Conservation (phyloP, 2,888 invertebrate genomes). For the Aporophyla nigra region DNA sequence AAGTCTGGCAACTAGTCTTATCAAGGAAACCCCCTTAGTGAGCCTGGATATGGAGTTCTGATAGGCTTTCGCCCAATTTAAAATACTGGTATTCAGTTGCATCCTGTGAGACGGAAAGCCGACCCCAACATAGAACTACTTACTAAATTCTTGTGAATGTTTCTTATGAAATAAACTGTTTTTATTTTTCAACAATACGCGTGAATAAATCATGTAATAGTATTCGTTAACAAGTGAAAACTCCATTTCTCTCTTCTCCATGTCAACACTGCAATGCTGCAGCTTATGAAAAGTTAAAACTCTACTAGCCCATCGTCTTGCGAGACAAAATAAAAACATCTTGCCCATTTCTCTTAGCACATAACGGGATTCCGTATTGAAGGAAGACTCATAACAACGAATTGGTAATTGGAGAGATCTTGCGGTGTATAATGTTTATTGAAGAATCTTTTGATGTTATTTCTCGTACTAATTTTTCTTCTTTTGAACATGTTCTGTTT, state of each 20-base stretch:
- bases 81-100: too few species aligned
- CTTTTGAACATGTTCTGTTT: not conserved
- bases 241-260: constrained; percentile 7
- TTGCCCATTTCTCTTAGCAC: constrained; percentile 23
- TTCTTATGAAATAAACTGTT: too few species aligned
- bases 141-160: too few species aligned
- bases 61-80: too few species aligned
- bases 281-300: constrained; percentile 36
- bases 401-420: constrained; percentile 19
- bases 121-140: too few species aligned
- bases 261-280: constrained; percentile 36
- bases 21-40: too few species aligned
- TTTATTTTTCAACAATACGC: too few species aligned
- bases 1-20: too few species aligned
- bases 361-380: constrained; percentile 15
- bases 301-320: constrained; percentile 8
- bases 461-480: not conserved
- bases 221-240: not conserved
- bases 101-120: too few species aligned
- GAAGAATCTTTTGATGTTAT: not conserved
- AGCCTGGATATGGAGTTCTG: too few species aligned
- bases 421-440: not conserved
- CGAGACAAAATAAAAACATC: constrained; percentile 18
- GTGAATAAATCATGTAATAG: not conserved
- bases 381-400: constrained; percentile 7